phyloP scores from a whole-genome alignment of 2,888 invertebrate species.

The Altica lythri region DNA sequence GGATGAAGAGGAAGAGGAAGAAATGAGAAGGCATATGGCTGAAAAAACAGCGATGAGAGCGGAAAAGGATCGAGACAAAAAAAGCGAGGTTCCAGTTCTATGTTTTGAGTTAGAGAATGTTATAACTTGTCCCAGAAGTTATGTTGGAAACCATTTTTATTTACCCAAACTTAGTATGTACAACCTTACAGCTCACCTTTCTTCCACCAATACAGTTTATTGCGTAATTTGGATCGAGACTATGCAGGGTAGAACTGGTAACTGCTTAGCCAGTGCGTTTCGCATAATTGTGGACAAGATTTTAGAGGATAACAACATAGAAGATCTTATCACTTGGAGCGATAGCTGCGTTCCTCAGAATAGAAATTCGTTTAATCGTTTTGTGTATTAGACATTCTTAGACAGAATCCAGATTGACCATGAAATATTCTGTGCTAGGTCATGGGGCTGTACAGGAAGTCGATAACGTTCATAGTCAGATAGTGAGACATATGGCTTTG shows the following conservation, averaged over 20 bases:
- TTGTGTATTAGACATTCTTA: conserved; percentile 7
- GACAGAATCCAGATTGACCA: conserved; percentile 6
- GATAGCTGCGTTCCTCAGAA: conserved; percentile 15
- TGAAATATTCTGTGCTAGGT: conserved; percentile 18
- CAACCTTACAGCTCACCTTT: conserved; percentile 33
- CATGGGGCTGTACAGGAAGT: too few species aligned
- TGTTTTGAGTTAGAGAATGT: conserved; percentile 35
- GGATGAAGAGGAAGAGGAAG: conserved; percentile 1
- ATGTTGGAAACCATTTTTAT: conserved; percentile 29
- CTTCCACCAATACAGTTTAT: conserved; percentile 30
- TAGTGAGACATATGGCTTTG: conserved; percentile 7
- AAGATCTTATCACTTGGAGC: conserved; percentile 15
- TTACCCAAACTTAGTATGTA: conserved; percentile 31
- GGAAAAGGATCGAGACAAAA: conserved; percentile 15
- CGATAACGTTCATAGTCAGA: conserved; percentile 10
- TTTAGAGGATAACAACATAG: conserved; percentile 15
- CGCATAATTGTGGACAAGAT: conserved; percentile 28
- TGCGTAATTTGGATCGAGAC: conserved; percentile 35
- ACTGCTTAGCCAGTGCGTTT: conserved; percentile 33
- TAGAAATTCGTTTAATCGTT: conserved; percentile 7
- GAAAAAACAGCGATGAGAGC: conserved; percentile 14
- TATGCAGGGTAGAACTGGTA: conserved; percentile 31
- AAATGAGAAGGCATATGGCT: conserved; percentile 3
- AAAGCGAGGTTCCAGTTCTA: conserved; percentile 11
- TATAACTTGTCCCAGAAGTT: conserved; percentile 31